These are phyloP conservation scores for Meloidogyne hapla DNA, from an alignment of 1,140 invertebrate species.

Conservation along the genomic window DNA sequence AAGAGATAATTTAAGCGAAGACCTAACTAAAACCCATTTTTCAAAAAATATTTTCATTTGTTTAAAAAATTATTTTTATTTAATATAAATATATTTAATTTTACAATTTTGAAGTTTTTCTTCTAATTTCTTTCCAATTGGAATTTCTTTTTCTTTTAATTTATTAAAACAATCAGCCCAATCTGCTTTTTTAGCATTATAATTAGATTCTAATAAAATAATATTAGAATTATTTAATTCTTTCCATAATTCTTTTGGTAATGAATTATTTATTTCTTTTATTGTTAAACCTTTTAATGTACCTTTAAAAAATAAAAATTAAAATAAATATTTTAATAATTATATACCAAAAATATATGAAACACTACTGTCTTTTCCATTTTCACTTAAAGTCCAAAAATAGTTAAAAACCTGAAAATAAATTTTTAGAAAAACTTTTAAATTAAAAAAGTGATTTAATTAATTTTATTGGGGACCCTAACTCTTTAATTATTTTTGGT, in stretches of 20 bases:
- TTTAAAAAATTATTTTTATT: no score
- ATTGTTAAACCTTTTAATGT: background rate
- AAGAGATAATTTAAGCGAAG: no score
- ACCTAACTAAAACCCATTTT: no score
- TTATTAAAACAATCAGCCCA: background rate
- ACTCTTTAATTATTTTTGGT: no score
- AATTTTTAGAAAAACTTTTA: no score
- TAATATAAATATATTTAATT: no score
- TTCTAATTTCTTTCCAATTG: background rate
- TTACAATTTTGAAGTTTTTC: background rate
- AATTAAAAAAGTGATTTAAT: no score
- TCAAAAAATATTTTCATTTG: no score
- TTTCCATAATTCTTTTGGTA: background rate
- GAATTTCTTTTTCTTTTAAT: background rate
- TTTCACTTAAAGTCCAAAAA: background rate
- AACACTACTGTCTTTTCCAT: background rate
- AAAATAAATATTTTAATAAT: background rate
- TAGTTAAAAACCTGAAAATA: background rate
- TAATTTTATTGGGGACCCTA: background rate
- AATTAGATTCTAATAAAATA: background rate
- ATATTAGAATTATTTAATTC: slow-evolving; percentile 1
- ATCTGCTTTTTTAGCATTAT: background rate
- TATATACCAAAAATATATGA: background rate
- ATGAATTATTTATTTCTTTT: background rate
- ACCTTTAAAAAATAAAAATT: background rate